Evolutionary conservation across 2,888 invertebrate species (phyloP).

Genomic region (Cheilosia vernalis): DNA sequence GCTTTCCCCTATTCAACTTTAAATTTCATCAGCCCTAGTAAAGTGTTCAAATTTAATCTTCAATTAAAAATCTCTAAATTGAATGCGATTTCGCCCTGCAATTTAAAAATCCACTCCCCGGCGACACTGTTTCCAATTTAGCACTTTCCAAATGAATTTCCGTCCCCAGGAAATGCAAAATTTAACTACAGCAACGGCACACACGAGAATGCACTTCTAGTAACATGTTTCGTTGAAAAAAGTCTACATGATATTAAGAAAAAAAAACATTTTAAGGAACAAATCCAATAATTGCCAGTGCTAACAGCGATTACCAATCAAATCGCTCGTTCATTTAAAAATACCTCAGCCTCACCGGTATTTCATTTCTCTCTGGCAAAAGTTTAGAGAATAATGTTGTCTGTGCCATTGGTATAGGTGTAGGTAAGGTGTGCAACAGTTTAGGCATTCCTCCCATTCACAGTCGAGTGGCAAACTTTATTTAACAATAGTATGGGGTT

Average conservation of each 20-base stretch:
- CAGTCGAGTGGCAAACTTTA: slow-evolving; percentile 24
- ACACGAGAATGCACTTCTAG: slow-evolving; percentile 34
- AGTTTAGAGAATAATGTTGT: slow-evolving; percentile 14
- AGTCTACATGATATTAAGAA: background rate
- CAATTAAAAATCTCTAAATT: background rate
- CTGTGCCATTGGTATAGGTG: background rate
- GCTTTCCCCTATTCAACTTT: too few species aligned
- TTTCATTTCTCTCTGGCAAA: slow-evolving; percentile 4
- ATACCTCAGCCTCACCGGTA: background rate
- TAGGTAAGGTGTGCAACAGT: slow-evolving; percentile 39
- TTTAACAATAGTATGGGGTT: slow-evolving; percentile 10
- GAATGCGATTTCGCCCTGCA: background rate
- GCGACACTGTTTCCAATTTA: slow-evolving; percentile 17
- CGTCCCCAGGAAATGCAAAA: slow-evolving; percentile 28
- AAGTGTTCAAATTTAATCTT: background rate
- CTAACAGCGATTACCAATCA: slow-evolving; percentile 17
- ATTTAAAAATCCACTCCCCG: slow-evolving; percentile 9
- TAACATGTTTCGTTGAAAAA: background rate
- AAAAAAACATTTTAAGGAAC: background rate
- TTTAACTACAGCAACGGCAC: slow-evolving; percentile 1
- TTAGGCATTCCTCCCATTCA: background rate
- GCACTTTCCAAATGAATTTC: slow-evolving; percentile 41
- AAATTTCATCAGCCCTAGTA: too few species aligned
- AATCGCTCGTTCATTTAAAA: background rate
- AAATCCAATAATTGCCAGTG: slow-evolving; percentile 6